These are phyloP conservation scores for Sparidentex hasta DNA, from an alignment of 2,797 vertebrate species.

Conservation along the genomic window DNA sequence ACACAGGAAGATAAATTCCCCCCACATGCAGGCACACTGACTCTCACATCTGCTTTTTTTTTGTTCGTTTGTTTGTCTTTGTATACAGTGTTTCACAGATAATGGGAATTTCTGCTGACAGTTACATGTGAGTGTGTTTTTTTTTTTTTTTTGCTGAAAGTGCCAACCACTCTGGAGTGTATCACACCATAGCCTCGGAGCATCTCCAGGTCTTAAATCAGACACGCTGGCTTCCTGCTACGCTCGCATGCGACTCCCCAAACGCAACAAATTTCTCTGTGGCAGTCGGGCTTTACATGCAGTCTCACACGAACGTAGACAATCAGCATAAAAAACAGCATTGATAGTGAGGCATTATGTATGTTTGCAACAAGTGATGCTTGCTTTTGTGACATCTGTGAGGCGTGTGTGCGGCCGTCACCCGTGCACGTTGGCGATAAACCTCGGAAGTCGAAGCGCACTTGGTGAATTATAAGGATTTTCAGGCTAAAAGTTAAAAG, in stretches of 20 bases:
- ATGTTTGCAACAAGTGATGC: background rate
- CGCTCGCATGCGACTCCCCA: background rate
- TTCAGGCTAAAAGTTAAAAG: background rate
- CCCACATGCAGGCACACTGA: conserved; percentile 12
- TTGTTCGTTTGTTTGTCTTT: background rate
- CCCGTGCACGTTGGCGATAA: no score
- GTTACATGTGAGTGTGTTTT: conserved; percentile 20
- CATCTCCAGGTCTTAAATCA: conserved; percentile 51
- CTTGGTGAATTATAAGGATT: conserved; percentile 6
- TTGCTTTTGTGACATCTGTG: background rate
- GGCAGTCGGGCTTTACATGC: background rate
- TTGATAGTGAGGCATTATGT: background rate
- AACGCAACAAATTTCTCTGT: conserved; percentile 7
- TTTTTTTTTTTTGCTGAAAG: conserved; percentile 24
- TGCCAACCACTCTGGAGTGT: conserved; percentile 24
- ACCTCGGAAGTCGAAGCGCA: background rate
- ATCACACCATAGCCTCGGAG: conserved; percentile 22
- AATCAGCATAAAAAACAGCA: background rate
- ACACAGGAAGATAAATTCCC: conserved; percentile 36
- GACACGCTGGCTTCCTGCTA: conserved; percentile 29
- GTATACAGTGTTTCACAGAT: conserved; percentile 4
- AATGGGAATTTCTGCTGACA: conserved; percentile 44
- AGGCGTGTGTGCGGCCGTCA: background rate
- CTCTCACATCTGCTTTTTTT: background rate
- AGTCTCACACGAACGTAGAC: background rate